These are phyloP conservation scores for Xenopus borealis DNA, from an alignment of 2,113 vertebrate genomes.

Conservation along the genomic window DNA sequence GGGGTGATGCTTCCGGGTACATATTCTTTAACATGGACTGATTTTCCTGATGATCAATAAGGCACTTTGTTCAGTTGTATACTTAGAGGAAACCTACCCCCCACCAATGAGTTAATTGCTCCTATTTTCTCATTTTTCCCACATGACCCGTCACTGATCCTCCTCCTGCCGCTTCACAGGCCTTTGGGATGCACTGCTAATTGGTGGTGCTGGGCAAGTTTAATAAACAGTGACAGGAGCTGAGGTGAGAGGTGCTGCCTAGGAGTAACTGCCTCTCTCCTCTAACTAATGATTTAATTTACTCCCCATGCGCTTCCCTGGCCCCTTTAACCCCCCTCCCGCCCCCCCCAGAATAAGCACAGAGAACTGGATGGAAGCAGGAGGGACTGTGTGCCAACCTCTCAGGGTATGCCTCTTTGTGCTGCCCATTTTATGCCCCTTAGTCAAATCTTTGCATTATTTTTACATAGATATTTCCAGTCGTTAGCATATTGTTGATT, in stretches of 20 bases:
- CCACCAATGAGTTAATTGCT: conserved; percentile 40
- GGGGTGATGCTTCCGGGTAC: background rate
- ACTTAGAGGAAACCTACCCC: conserved; percentile 1
- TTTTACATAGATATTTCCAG: conserved; percentile 1
- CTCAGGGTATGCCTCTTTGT: background rate
- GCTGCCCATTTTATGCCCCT: background rate
- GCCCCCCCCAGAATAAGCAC: background rate
- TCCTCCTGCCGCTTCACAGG: conserved; percentile 37
- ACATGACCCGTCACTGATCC: conserved; percentile 30
- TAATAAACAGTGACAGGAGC: conserved; percentile 35
- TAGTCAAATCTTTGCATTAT: background rate
- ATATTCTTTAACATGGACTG: background rate
- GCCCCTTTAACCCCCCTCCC: conserved; percentile 1
- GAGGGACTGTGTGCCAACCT: background rate
- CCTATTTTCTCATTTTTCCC: conserved; percentile 27
- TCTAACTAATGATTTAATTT: conserved; percentile 46
- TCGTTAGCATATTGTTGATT: conserved; percentile 11
- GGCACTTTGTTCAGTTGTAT: background rate
- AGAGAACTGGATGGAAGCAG: conserved; percentile 6
- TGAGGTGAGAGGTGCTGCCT: conserved; percentile 35
- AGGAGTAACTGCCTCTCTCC: conserved; percentile 35
- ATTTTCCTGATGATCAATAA: background rate
- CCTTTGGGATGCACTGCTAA: conserved; percentile 28
- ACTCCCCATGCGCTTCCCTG: conserved; percentile 36
- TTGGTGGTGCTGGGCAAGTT: conserved; percentile 26